A percentile compares a stretch with the other conserved stretches of the same genome.
phyloP scores from a whole-genome alignment of 2,113 vertebrate genomes.

The Ovis aries region ARS-UI_Ramb_v3.0 NC_056054.1:74929001-74929500 shows the following conservation, averaged over 20 bases:
- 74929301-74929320: not conserved
- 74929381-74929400: not conserved
- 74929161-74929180: not conserved
- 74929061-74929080: not conserved
- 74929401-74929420: not conserved
- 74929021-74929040: not conserved
- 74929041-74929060: not conserved
- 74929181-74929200: not conserved
- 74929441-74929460: not conserved
- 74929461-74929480: not conserved
- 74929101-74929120: not conserved
- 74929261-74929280: not conserved
- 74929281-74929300: not conserved
- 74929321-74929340: not conserved
- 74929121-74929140: not conserved
- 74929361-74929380: not conserved
- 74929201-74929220: not conserved
- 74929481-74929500: not conserved
- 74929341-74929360: not conserved
- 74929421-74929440: not conserved
- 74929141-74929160: not conserved
- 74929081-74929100: not conserved
- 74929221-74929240: not conserved
- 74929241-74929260: not conserved
- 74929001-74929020: rapidly evolving